A percentile compares a stretch with the other conserved stretches of the same genome.
phyloP scores from a whole-genome alignment of 2,888 invertebrate species.

The Aphodius sticticus region DNA sequence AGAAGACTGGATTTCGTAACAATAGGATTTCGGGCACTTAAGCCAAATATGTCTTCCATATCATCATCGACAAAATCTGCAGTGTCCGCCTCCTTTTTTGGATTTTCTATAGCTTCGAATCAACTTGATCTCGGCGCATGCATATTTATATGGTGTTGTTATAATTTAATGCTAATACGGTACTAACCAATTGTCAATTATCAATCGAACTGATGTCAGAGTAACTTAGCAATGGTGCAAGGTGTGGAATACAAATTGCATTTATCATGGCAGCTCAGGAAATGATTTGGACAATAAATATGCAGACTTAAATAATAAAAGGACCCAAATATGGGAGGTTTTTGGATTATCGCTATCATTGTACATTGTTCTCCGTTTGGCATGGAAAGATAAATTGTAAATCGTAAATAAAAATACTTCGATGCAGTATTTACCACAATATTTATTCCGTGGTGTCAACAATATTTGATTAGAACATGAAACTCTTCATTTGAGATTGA shows the following conservation, averaged over 20 bases:
- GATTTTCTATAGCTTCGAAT: not conserved
- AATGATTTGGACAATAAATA: not conserved
- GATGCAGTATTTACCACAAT: not conserved
- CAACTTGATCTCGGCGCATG: not conserved
- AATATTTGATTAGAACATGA: too few relatives aligned
- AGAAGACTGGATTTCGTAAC: not conserved
- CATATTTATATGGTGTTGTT: not conserved
- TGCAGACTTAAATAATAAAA: not conserved
- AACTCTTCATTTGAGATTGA: not conserved
- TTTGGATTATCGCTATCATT: not conserved
- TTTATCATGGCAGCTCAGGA: not conserved
- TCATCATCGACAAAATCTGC: not conserved
- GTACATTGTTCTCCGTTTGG: not conserved
- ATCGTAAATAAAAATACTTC: not conserved
- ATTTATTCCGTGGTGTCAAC: too few relatives aligned
- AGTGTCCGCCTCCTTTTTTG: not conserved
- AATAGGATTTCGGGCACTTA: not conserved
- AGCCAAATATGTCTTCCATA: not conserved
- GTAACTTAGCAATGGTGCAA: not conserved
- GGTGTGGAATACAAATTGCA: not conserved
- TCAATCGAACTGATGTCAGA: not conserved
- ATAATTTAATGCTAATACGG: not conserved
- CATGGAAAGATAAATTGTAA: not conserved
- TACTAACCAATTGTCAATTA: not conserved
- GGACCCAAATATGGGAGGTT: not conserved